These are phyloP conservation scores for Conger conger DNA, from an alignment of 2,113 vertebrate species.

Conservation along the genomic window DNA sequence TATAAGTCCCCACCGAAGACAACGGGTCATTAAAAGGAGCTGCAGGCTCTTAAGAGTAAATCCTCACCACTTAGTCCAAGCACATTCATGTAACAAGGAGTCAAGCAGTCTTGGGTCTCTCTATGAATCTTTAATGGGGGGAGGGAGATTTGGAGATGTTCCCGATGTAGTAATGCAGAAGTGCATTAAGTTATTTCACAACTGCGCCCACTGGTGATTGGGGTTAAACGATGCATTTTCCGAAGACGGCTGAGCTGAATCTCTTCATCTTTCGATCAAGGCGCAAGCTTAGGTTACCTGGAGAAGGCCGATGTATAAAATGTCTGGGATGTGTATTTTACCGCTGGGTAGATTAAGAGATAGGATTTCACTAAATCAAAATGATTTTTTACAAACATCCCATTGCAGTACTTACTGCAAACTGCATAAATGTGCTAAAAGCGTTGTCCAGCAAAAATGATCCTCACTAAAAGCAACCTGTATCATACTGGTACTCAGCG, in stretches of 20 bases:
- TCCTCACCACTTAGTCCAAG: slow-evolving; percentile 17
- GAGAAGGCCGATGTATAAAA: not conserved
- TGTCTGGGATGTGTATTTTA: not conserved
- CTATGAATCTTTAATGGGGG: not conserved
- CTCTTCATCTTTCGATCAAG: not conserved
- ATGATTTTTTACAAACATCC: not conserved
- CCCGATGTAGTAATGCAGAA: not conserved
- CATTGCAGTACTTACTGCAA: not conserved
- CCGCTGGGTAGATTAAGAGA: not conserved
- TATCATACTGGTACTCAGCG: not conserved
- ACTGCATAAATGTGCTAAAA: not conserved
- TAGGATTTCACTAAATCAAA: not conserved
- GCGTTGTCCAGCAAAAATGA: not conserved
- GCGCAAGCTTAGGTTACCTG: not conserved
- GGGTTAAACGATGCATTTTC: not conserved
- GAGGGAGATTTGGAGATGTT: not conserved
- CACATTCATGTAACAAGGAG: not conserved
- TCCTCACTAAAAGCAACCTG: not conserved
- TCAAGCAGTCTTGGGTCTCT: not conserved
- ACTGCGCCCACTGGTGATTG: not conserved
- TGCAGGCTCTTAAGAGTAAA: slow-evolving; percentile 28
- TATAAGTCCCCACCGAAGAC: slow-evolving; percentile 26
- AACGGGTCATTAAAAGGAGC: slow-evolving; percentile 22
- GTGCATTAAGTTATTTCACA: not conserved
- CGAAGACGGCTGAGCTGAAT: not conserved